phyloP scores from a whole-genome alignment of 2,888 invertebrate species.

The Dolichopus griseipennis region DNA sequence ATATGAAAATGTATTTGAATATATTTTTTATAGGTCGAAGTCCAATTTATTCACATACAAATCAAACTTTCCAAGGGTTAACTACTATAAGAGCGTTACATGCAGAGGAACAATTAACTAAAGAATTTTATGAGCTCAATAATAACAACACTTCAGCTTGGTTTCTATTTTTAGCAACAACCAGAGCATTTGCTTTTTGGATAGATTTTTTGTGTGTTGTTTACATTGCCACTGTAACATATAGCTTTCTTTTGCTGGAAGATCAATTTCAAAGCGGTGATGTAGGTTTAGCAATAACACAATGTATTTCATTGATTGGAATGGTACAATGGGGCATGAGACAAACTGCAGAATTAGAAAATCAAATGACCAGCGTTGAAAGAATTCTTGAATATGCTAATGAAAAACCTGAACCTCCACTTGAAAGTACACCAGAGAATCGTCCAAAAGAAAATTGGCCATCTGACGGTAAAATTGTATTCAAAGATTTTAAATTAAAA shows the following conservation, averaged over 20 bases:
- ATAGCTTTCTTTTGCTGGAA: constrained; percentile 58
- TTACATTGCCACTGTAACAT: constrained; percentile 76
- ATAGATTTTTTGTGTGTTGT: constrained; percentile 79
- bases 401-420: constrained; percentile 50
- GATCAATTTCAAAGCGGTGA: constrained; percentile 41
- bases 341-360: constrained; percentile 68
- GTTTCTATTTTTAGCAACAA: constrained; percentile 73
- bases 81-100: constrained; percentile 65
- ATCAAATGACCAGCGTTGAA: constrained; percentile 68
- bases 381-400: constrained; percentile 65
- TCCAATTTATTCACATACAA: constrained; percentile 68
- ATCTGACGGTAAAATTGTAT: constrained; percentile 50
- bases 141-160: constrained; percentile 65
- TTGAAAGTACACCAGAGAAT: constrained; percentile 37
- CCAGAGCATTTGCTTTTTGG: constrained; percentile 88
- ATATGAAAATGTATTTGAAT: constrained; percentile 24
- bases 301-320: constrained; percentile 54
- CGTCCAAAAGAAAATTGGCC: constrained; percentile 54
- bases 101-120: constrained; percentile 54
- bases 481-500: constrained; percentile 44
- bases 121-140: constrained; percentile 55
- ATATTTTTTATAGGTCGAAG: constrained; percentile 53
- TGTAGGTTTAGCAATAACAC: constrained; percentile 57
- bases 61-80: constrained; percentile 65
- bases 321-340: constrained; percentile 69